phyloP scores from a whole-genome alignment of 2,797 vertebrate species.

The Rhyacichthys aspro region DNA sequence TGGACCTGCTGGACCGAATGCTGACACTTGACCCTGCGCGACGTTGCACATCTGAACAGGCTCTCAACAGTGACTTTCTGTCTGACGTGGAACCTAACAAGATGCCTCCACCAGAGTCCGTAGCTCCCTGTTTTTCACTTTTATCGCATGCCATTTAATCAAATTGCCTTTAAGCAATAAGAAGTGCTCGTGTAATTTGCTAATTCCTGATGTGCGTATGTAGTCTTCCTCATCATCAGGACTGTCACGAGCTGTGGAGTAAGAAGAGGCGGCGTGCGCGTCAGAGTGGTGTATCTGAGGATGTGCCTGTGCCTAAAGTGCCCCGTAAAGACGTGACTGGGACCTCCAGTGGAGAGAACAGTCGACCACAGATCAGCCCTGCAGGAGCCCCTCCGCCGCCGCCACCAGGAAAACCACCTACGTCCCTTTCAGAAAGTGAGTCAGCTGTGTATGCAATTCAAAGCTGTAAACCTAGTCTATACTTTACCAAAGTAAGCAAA shows the following conservation, averaged over 20 bases:
- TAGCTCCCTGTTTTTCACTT: conserved; percentile 38
- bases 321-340: conserved; percentile 88
- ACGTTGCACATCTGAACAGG: conserved; percentile 94
- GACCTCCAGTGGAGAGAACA: conserved; percentile 88
- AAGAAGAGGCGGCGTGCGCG: conserved; percentile 94
- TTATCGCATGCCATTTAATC: no score
- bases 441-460: conserved; percentile 76
- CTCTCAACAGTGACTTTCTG: conserved; percentile 92
- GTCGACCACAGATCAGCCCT: conserved; percentile 83
- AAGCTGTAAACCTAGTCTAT: not conserved
- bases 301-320: conserved; percentile 88
- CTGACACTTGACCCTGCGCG: conserved; percentile 94
- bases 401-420: conserved; percentile 65
- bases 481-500: not conserved
- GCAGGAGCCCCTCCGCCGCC: conserved; percentile 73
- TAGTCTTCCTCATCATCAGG: conserved; percentile 96
- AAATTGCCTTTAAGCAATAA: no score
- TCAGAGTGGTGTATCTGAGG: conserved; percentile 89
- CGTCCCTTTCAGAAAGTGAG: conserved; percentile 69
- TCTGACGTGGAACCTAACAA: conserved; percentile 93
- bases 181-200: not conserved
- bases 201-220: not conserved
- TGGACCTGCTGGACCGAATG: conserved; percentile 97
- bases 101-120: conserved; percentile 99
- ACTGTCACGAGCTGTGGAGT: conserved; percentile 98